A percentile compares a stretch with the other conserved stretches of the same genome.
Evolutionary conservation across 2,888 invertebrate genomes (phyloP).

Genomic region (Mythimna pallens): DNA sequence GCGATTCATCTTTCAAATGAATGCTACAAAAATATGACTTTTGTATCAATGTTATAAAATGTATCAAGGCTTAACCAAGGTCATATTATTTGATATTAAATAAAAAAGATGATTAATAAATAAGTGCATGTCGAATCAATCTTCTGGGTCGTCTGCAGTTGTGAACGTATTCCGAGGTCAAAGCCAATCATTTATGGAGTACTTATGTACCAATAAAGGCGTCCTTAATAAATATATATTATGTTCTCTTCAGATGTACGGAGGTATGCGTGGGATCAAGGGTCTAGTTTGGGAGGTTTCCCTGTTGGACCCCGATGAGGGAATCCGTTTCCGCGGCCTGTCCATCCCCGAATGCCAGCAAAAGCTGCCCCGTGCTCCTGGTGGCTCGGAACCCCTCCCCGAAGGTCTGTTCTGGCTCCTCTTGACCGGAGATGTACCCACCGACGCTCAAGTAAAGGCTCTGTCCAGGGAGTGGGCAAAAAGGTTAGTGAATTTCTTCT

Average conservation of each 20-base stretch:
- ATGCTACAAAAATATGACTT: background rate
- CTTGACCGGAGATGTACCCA: slow-evolving; percentile 94
- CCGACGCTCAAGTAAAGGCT: slow-evolving; percentile 92
- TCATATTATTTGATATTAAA: slow-evolving; percentile 46
- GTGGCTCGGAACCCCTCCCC: slow-evolving; percentile 93
- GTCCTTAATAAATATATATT: slow-evolving; percentile 12
- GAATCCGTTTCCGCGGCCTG: slow-evolving; percentile 98
- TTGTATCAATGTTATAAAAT: background rate
- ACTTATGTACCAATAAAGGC: slow-evolving; percentile 3
- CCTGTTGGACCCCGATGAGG: slow-evolving; percentile 98
- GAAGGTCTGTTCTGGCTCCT: slow-evolving; percentile 96
- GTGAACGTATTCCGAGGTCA: slow-evolving; percentile 35
- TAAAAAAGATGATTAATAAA: slow-evolving; percentile 34
- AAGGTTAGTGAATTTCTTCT: slow-evolving; percentile 73
- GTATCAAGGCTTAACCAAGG: slow-evolving; percentile 21
- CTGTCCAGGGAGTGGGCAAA: slow-evolving; percentile 95
- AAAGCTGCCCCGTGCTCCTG: slow-evolving; percentile 92
- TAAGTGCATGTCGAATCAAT: slow-evolving; percentile 46
- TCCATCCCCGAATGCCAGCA: slow-evolving; percentile 96
- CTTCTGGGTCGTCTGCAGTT: slow-evolving; percentile 44
- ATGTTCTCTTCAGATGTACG: slow-evolving; percentile 93
- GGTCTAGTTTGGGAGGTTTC: slow-evolving; percentile 98
- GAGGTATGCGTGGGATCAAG: slow-evolving; percentile 99
- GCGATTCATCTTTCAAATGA: background rate
- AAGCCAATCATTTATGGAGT: slow-evolving; percentile 35